Evolutionary conservation across 2,113 vertebrate species (phyloP), one percentile per base, ranked within the genome.

Genomic region (Ascaphus truei): DNA sequence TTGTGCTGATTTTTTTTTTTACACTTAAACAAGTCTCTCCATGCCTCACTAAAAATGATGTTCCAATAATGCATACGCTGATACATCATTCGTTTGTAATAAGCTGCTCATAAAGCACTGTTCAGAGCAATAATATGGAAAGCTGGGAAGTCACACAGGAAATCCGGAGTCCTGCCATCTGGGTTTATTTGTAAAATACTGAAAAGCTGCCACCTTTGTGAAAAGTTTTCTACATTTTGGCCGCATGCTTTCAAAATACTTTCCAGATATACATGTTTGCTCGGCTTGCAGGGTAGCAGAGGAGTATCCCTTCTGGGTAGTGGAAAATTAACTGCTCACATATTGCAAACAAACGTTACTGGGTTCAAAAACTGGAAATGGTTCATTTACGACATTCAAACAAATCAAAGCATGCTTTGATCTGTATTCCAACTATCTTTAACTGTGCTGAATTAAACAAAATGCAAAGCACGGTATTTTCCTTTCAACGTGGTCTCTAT

Each of bases 181-280:
- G n/a, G n/a, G n/a, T n/a, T n/a, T 5, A 5, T 39, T 13, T 39
- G 3, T 39, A 13, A 39, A 47, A 20, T 47, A 22, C 20, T 22
- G 11, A 47, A 47, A 47, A 22, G 43, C 18, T 2, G 16, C 20
- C n/a, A 5, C 11, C 8, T 22, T 47, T 47, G 43, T 22, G 7
- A 7, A 22, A 47, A 47, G 20, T 20, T 53, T 13, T 31, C 12
- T n/a, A 30, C 5, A 7, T 3, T 53, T 53, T 88, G 84, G 80
- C 77, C 89, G 88, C 85, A 87, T 88, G 88, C 90, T 91, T 89
- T 80, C 90, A 81, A 88, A 85, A 90, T 85, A 86, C 84, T 89
- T 86, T 88, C 88, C 91, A 92, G 92, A 89, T 89, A 92, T 76
- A 81, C 81, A 82, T 92, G 85, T 90, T 90, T 88, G 86, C 84